These are phyloP conservation scores for Sinella curviseta DNA, from an alignment of 1,140 invertebrate genomes.

Conservation along the genomic window DNA sequence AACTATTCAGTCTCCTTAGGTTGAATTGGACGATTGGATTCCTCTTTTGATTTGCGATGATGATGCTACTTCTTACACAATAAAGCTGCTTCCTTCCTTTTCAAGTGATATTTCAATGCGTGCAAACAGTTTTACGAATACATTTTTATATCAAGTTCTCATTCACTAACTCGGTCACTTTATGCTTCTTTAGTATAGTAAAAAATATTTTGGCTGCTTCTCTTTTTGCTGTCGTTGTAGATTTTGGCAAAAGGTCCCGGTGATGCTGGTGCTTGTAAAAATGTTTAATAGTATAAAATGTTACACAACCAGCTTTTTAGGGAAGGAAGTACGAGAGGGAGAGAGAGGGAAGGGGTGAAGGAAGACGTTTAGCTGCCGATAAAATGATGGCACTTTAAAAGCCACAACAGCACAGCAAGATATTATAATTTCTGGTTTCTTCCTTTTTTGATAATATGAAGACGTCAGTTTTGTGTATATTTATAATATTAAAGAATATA, in stretches of 20 bases:
- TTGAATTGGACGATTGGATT: too few species aligned
- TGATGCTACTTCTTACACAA: neutral
- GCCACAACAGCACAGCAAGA: neutral
- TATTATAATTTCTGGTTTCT: conserved; percentile 7
- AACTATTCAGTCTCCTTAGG: neutral
- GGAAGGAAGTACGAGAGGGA: neutral
- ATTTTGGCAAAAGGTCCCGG: neutral
- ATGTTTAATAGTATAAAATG: neutral
- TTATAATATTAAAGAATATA: too few species aligned
- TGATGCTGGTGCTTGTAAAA: neutral
- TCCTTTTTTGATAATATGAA: neutral
- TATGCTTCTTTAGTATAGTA: too few species aligned
- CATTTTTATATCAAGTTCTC: neutral
- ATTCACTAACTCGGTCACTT: neutral
- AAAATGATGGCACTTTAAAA: neutral
- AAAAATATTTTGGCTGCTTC: neutral
- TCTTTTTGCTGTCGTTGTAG: too few species aligned
- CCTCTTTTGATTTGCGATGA: neutral
- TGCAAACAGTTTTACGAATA: too few species aligned
- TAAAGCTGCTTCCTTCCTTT: neutral
- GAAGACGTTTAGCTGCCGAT: neutral
- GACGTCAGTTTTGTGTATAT: too few species aligned
- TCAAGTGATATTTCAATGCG: neutral
- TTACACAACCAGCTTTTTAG: conserved; percentile 1
- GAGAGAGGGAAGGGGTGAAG: too few species aligned